Evolutionary conservation across 2,888 invertebrate species (phyloP).

Genomic region (Caenorhabditis uteleia): DNA sequence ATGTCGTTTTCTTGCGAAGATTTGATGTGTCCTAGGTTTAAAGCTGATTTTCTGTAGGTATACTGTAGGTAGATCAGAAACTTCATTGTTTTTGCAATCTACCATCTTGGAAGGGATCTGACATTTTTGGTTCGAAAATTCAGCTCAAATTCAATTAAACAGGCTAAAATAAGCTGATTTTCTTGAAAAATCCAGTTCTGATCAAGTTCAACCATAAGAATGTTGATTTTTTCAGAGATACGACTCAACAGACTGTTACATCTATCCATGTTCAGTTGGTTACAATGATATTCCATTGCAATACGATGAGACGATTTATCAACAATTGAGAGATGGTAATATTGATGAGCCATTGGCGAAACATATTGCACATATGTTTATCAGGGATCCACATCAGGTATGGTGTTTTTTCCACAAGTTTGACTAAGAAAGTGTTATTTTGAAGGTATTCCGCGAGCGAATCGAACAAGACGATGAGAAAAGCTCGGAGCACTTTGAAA

Average conservation of each 20-base stretch:
- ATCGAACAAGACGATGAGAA: constrained; percentile 88
- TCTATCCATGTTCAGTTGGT: constrained; percentile 82
- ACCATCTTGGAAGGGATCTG: too few species aligned
- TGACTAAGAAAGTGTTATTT: too few species aligned
- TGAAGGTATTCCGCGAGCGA: constrained; percentile 83
- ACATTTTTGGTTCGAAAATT: too few species aligned
- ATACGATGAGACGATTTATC: constrained; percentile 70
- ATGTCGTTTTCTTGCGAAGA: too few species aligned
- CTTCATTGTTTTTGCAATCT: too few species aligned
- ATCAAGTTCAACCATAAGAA: not conserved
- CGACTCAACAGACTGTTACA: constrained; percentile 95
- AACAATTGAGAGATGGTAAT: constrained; percentile 83
- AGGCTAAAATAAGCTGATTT: too few species aligned
- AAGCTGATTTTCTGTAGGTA: too few species aligned
- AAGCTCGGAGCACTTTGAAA: constrained; percentile 97
- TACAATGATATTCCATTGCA: constrained; percentile 90
- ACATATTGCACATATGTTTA: constrained; percentile 96
- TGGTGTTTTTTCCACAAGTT: not conserved
- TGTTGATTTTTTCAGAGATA: constrained; percentile 75
- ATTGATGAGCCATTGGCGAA: constrained; percentile 91
- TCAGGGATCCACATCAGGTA: constrained; percentile 93
- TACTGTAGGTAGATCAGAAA: too few species aligned
- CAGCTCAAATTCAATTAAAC: too few species aligned
- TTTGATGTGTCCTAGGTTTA: too few species aligned
- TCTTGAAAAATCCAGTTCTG: not conserved